Evolutionary conservation across 2,797 vertebrate species (phyloP).

Genomic region (Darevskia nairensis): DNA sequence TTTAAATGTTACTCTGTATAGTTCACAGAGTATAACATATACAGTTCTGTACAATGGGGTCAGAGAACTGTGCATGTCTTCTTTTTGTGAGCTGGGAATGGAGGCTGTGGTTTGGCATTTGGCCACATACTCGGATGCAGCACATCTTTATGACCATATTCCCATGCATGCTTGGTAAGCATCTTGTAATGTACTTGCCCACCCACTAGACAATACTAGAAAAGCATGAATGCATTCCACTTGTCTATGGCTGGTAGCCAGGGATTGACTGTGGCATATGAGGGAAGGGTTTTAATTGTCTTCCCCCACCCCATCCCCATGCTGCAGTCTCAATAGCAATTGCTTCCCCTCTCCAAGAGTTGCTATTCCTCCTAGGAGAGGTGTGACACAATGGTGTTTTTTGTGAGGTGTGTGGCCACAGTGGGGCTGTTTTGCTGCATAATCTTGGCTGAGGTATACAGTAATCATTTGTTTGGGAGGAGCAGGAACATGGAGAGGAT

Average conservation of each 20-base stretch:
- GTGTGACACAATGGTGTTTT: background rate
- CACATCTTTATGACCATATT: background rate
- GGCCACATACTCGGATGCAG: background rate
- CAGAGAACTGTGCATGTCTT: background rate
- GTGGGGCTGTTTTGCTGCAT: too few species aligned
- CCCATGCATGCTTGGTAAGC: background rate
- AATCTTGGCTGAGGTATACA: too few species aligned
- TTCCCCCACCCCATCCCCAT: background rate
- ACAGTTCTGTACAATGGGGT: background rate
- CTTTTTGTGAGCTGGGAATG: background rate
- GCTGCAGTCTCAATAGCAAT: background rate
- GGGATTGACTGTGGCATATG: too few species aligned
- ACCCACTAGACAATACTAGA: background rate
- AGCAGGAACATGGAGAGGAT: background rate
- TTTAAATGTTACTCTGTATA: constrained; percentile 16
- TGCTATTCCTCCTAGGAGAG: background rate
- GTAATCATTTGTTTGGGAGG: background rate
- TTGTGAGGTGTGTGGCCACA: too few species aligned
- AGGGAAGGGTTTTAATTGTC: too few species aligned
- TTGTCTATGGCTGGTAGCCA: background rate
- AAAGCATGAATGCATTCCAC: background rate
- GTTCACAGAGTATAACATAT: background rate
- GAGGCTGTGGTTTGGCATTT: background rate
- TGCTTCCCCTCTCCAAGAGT: background rate
- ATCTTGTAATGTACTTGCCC: background rate